Conservation (phyloP, 1,140 invertebrate species). For the Lysiphlebus fabarum region DNA sequence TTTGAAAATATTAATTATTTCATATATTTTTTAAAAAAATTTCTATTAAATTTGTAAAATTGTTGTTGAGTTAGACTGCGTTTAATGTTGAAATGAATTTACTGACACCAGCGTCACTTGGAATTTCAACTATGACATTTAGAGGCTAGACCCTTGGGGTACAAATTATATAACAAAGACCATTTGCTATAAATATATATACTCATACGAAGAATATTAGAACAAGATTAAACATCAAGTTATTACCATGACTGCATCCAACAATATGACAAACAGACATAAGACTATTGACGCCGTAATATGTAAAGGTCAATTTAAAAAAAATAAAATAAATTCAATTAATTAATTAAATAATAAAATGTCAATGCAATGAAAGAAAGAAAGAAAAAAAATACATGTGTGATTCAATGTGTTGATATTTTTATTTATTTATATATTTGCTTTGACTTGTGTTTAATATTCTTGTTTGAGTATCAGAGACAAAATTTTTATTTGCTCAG, state of each 20-base stretch:
- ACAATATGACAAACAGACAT: neutral
- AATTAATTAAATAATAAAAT: neutral
- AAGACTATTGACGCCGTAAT: constrained; percentile 1
- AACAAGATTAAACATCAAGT: constrained; percentile 26
- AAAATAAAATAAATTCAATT: neutral
- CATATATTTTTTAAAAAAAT: too few relatives aligned
- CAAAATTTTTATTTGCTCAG: constrained; percentile 28
- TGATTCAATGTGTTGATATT: too few relatives aligned
- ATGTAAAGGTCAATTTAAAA: neutral
- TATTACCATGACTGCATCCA: constrained; percentile 17
- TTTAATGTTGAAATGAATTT: constrained; percentile 24
- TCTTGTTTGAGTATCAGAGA: constrained; percentile 13
- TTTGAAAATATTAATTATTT: too few relatives aligned
- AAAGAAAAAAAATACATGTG: neutral
- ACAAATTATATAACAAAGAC: constrained; percentile 7
- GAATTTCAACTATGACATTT: constrained; percentile 29
- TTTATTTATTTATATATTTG: too few relatives aligned
- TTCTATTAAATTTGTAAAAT: too few relatives aligned
- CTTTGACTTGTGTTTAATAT: too few relatives aligned
- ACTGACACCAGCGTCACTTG: constrained; percentile 25
- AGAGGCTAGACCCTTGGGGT: constrained; percentile 10
- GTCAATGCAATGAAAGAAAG: too few relatives aligned
- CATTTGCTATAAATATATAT: constrained; percentile 2
- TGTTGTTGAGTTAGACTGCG: too few relatives aligned
- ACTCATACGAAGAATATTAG: constrained; percentile 20